Base-by-base conservation (phyloP, 1,140 invertebrate genomes). In the Chironomus striatipennis region DNA sequence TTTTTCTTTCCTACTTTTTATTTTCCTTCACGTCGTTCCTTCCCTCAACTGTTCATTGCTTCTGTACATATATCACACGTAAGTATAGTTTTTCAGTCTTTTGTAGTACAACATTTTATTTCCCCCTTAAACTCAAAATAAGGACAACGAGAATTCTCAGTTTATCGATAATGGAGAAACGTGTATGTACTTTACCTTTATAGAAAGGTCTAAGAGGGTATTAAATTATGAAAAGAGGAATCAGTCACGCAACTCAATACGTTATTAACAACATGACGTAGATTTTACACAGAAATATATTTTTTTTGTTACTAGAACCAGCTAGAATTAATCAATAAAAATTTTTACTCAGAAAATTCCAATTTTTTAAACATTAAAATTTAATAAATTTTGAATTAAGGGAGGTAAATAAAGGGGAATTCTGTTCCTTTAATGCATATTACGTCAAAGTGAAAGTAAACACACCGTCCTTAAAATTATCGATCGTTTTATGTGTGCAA, bases 361-460 rank as follows among this genome's bases (percentile, higher is more conserved):
- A 34, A 34, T 34, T 57, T 47, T 57, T 57, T 57, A 15, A 47
- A 5, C 47, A 34, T 34, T 34, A 34, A 34, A 34, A 2, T 34
- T 34, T 34, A 2, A 34, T 34, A 34, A 34, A 34, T 2, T 34
- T 5, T 5, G 5, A 34, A 34, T 34, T 34, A 34, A 2, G 2
- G 5, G 24, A 2, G 24, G 24, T 34, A 34, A 34, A 34, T 34
- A 34, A 2, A 34, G 24, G 24, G 24, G 24, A 34, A 34, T n/a
- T 57, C 47, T 57, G 0, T 57, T 15, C n/a, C n/a, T 12, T 57
- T 57, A 1, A 15, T 12, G 9, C 12, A 57, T n/a, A 57, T 57
- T n/a, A n/a, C 8, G 47, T 57, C 47, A 15, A 57, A 70, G 65
- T 70, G 65, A 70, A 70, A 70, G 65, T 70, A 70, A 70, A 70